Evolutionary conservation across 2,888 invertebrate species (phyloP), one percentile per base, ranked within the genome.

Genomic region (Luffia ferchaultella): DNA sequence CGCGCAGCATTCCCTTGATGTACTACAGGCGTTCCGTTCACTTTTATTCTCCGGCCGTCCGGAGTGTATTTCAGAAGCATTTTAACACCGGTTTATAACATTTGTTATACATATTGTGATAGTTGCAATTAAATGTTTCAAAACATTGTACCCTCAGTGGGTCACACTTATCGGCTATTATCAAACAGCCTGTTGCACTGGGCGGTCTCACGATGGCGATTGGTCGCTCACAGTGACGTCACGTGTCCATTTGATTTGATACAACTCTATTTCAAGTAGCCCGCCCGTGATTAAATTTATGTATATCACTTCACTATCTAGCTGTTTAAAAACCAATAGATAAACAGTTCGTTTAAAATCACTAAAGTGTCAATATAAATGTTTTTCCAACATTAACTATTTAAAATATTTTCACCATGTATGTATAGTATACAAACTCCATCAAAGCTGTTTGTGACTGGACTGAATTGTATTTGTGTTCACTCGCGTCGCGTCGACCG

Each of bases 61-160:
- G 82, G 78, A 59, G 82, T 80, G 61, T 82, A 83, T 82, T 83
- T 83, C 63, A 83, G 70, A 63, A 83, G 68, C 83, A 83, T 83
- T 65, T 78, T 76, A 42, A n/a, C 62, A 46, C 16, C 7, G 15
- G 15, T 42, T 42, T 16, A 42, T 16, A 12, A 30, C 5, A 30
- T 3, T 30, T 59, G 64, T 62, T 57, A 62, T 66, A 70, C 74
- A 74, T 70, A 67, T 66, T 61, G 58, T 65, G 55, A 57, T 58
- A 41, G 20, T 64, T 63, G 58, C 58, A 58, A 57, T 54, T 60
- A 62, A 65, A 59, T 64, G 63, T 68, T 64, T 63, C 56, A 60
- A 56, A 62, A 62, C 54, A 52, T 18, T 20, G 47, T 41, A 16
- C n/a, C 3, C n/a, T 3, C 30, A 30, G 30, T 41, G 30, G 9